Percentiles rank a stretch among this genome's conserved stretches.
Conservation (phyloP, 1,140 invertebrate species). For the Luehdorfia chinensis region DNA sequence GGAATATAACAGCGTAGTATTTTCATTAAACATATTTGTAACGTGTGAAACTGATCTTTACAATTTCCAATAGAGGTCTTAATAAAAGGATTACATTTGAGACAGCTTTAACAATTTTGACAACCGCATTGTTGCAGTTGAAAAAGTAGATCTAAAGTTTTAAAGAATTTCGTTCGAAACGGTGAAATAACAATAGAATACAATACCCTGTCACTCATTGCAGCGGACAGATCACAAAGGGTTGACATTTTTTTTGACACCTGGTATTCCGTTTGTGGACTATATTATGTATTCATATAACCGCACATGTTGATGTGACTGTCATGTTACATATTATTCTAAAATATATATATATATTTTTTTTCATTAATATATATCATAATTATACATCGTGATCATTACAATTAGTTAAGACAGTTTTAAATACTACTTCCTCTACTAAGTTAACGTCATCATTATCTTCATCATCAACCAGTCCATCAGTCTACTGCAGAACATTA, state of each 20-base stretch:
- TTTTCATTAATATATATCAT: no score
- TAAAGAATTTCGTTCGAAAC: slow-evolving; percentile 23
- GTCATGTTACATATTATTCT: no score
- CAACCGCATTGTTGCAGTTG: slow-evolving; percentile 41
- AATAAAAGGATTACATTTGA: slow-evolving; percentile 48
- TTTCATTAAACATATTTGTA: no score
- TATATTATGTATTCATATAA: slow-evolving; percentile 1
- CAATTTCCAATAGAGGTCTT: slow-evolving; percentile 44
- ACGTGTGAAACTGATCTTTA: slow-evolving; percentile 9
- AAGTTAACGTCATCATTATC: no score
- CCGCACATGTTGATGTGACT: slow-evolving; percentile 2
- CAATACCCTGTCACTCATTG: slow-evolving; percentile 9
- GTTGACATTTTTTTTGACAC: slow-evolving; percentile 14
- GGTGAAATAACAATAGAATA: slow-evolving; percentile 6
- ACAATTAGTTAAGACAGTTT: no score
- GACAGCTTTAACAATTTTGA: slow-evolving; percentile 48
- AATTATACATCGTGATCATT: no score
- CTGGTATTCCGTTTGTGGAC: slow-evolving; percentile 2
- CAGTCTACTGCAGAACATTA: no score
- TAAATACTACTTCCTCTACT: no score
- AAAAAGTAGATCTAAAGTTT: slow-evolving; percentile 41
- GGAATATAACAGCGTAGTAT: no score
- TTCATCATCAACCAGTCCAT: no score
- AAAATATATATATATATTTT: no score
- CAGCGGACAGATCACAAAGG: not conserved